Base-by-base conservation (phyloP, 2,113 vertebrate species). In the Thalassarche chlororhynchos region DNA sequence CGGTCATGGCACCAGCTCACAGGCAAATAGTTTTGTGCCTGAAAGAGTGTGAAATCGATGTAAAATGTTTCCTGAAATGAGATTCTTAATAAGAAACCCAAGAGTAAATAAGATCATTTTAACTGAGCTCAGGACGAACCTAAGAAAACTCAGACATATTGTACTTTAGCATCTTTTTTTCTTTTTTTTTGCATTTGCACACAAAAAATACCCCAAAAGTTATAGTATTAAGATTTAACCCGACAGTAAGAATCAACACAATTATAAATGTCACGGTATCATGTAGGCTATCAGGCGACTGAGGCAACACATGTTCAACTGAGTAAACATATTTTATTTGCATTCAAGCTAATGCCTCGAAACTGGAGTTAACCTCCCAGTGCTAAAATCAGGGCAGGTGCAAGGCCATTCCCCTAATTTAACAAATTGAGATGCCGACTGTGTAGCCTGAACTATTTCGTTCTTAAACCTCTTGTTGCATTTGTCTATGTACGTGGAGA, bases 281-380 rank as follows among this genome's bases (percentile, higher is more conserved):
- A 10, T 9, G 61, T 60, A 82, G 77, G 70, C 84, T 96, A 72
- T 97, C 87, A 80, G 77, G 49, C 38, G 38, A 75, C 38, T 7
- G 77, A 87, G 28, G 65, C 52, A 57, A 52, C 65, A 57, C 87
- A 18, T 69, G 89, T 89, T 93, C 89, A 79, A 46, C 76, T 82
- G 40, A 87, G 87, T 76, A 97, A 97, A 94, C 25, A 57, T 11
- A 40, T 88, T 96, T 76, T 94, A 82, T 97, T 87, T 96, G 65
- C 74, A 19, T 72, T 95, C 74, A 57, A 52, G 57, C 69, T 76
- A 80, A 79, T 87, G 91, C 87, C 66, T 87, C 12, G 19, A 65
- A 84, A 79, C 57, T 76, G 44, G 40, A 89, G 78, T 89, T 94
- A 81, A 90, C 81, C 80, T 96, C 9, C 3, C 38, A 32, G 60